Evolutionary conservation across 2,888 invertebrate species (phyloP).

Genomic region (Pedicia rivosa): DNA sequence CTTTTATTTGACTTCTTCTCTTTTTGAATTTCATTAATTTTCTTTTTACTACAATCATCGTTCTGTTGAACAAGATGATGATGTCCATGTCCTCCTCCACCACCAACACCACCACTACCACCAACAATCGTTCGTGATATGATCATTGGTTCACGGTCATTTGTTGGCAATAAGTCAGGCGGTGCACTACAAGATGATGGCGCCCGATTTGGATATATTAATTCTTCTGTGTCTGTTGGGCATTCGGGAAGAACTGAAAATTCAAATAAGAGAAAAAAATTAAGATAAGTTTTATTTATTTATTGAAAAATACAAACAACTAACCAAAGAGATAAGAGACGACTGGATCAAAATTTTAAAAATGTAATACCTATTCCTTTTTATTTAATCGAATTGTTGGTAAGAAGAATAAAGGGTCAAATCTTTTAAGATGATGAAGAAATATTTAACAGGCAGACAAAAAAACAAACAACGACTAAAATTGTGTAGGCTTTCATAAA

Average conservation of each 20-base stretch:
- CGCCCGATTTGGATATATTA: conserved; percentile 41
- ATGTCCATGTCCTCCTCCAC: conserved; percentile 14
- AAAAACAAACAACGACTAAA: no score
- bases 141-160: conserved; percentile 31
- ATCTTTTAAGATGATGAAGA: no score
- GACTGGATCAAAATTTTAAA: no score
- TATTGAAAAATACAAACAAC: no score
- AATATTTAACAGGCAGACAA: no score
- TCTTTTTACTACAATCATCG: conserved; percentile 6
- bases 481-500: no score
- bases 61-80: conserved; percentile 13
- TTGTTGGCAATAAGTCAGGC: conserved; percentile 42
- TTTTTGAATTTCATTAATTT: conserved; percentile 6
- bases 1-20: conserved; percentile 2
- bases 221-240: conserved; percentile 53
- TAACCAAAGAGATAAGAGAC: no score
- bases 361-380: no score
- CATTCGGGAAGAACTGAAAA: conserved; percentile 46
- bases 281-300: neutral
- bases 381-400: no score
- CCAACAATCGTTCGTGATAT: conserved; percentile 19
- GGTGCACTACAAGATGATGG: conserved; percentile 47
- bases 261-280: conserved; percentile 6
- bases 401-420: no score
- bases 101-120: conserved; percentile 20